Percentiles rank a stretch among this genome's conserved stretches.
Conservation (phyloP, 2,888 invertebrate genomes). For the Eucriotettix oculatus region DNA sequence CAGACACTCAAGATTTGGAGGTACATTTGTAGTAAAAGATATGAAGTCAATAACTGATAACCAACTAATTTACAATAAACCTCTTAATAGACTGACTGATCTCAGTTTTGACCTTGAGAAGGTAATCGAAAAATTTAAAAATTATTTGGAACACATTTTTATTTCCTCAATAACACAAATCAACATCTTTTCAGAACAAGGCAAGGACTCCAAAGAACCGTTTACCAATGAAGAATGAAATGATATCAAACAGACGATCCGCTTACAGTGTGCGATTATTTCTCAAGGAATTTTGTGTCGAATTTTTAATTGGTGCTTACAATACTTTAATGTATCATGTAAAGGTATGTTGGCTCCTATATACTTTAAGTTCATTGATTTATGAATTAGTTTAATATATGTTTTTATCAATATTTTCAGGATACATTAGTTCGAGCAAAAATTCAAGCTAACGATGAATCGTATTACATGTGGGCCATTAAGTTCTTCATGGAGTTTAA, state of each 20-base stretch:
- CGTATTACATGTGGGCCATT: conserved; percentile 86
- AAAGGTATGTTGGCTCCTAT: conserved; percentile 44
- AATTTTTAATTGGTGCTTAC: conserved; percentile 82
- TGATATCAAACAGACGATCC: conserved; percentile 53
- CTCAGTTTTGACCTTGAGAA: conserved; percentile 66
- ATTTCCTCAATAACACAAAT: not conserved
- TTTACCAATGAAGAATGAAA: conserved; percentile 45
- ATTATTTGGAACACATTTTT: not conserved
- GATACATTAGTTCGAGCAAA: conserved; percentile 27
- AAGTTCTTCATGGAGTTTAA: conserved; percentile 97
- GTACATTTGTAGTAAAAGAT: conserved; percentile 81
- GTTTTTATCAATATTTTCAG: not conserved
- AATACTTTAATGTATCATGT: conserved; percentile 83
- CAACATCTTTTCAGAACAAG: conserved; percentile 26
- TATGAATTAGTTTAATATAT: not conserved
- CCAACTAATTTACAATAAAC: conserved; percentile 77
- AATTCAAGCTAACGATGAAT: conserved; percentile 72
- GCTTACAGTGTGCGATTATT: conserved; percentile 78
- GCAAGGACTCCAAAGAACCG: conserved; percentile 56
- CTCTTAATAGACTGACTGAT: conserved; percentile 56
- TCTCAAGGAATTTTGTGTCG: conserved; percentile 85
- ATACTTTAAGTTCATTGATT: not conserved
- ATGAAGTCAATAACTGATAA: conserved; percentile 84
- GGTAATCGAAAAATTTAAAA: conserved; percentile 19
- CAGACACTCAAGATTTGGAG: conserved; percentile 86